Evolutionary conservation across 2,797 vertebrate genomes (phyloP), one percentile per base, ranked within the genome.

Genomic region (Channa striata): DNA sequence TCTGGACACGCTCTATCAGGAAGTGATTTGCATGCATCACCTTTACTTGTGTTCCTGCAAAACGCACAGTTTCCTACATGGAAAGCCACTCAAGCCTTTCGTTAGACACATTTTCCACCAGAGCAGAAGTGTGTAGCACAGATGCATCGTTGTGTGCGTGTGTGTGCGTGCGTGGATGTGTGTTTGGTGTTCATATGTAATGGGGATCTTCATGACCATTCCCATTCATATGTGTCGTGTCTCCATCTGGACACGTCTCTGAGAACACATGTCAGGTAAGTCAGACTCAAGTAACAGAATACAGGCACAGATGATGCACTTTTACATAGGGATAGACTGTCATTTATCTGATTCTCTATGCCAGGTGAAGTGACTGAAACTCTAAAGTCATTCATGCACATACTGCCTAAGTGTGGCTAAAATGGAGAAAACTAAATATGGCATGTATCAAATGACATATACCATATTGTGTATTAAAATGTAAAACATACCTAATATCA

Each of bases 251-350:
- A 84, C 83, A 72, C 88, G 85, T 87, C 77, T 73, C 63, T 59
- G 66, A 62, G 85, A 83, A 70, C 83, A 84, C 89, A 87, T 86
- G 90, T 80, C 83, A 93, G 90, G 90, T 90, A 80, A 87, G 78
- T 69, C 68, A 53, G 59, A 8, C n/a, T 61, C 20, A 72, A 57
- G 92, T 91, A 94, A 95, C 91, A 88, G 81, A 94, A 94, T 93
- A 93, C 88, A 87, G 82, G 84, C 70, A 71, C 93, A 93, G 93
- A 92, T 84, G 89, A 91, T 59, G 80, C 80, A 78, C 82, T 61
- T 66, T 71, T 81, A 87, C 81, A 43, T 72, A 34, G 44, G 72
- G 50, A 57, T 72, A 80, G 84, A 72, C 76, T 87, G 85, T 59
- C 66, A 62, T 69, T 77, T 69, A 84, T 86, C 87, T 84, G 84